These are phyloP conservation scores for Gulo gulo DNA, from an alignment of 2,113 vertebrate genomes.

Conservation along the genomic window DNA sequence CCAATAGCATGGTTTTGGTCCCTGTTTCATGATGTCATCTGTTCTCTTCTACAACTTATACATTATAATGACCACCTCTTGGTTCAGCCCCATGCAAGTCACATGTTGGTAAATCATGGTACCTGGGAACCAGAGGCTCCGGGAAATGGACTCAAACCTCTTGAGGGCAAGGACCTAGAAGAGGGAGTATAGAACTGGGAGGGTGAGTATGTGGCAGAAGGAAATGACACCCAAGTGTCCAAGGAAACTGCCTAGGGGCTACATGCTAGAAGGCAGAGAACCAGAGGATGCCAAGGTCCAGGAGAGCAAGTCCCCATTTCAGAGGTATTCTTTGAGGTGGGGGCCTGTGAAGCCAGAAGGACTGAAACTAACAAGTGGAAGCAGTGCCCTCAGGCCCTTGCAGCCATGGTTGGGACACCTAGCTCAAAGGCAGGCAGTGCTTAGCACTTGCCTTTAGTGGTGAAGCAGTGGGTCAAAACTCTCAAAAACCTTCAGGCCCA, in stretches of 20 bases:
- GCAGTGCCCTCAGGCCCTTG: background rate
- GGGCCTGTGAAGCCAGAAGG: accelerated
- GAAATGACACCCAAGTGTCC: too few species aligned
- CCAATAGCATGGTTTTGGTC: background rate
- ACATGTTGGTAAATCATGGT: background rate
- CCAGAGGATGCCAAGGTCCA: background rate
- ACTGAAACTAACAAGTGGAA: background rate
- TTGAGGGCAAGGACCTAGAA: accelerated
- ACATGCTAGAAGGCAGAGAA: background rate
- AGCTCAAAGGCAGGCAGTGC: background rate
- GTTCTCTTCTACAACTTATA: background rate
- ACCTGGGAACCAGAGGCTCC: too few species aligned
- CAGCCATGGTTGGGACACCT: accelerated
- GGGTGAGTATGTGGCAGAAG: too few species aligned
- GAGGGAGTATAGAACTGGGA: background rate
- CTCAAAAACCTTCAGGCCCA: background rate
- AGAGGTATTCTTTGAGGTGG: background rate
- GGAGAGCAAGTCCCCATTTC: background rate
- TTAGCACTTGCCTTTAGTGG: background rate
- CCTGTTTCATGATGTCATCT: background rate
- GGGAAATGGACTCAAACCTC: too few species aligned
- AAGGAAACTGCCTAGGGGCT: background rate
- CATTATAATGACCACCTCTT: background rate
- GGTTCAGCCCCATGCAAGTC: accelerated
- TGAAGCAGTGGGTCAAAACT: background rate